These are phyloP conservation scores for Morelia viridis DNA, from an alignment of 2,797 vertebrate species.

Conservation along the genomic window DNA sequence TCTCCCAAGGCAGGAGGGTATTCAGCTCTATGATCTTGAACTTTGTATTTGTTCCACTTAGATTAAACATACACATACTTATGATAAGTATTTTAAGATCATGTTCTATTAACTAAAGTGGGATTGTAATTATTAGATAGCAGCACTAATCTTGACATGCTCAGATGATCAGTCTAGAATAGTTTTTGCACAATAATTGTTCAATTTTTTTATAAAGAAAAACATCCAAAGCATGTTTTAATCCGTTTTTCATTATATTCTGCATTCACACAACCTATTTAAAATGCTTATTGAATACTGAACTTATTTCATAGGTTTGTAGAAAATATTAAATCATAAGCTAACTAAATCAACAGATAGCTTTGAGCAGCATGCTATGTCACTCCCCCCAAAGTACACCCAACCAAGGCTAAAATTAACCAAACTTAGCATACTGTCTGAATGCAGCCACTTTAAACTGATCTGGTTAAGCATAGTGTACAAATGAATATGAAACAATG, in stretches of 20 bases:
- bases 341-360: too few species aligned
- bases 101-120: neutral
- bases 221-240: neutral
- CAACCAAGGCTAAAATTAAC: neutral
- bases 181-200: neutral
- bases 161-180: neutral
- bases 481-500: neutral
- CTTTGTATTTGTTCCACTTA: neutral
- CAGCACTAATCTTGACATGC: neutral
- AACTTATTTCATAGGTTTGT: too few species aligned
- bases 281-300: neutral
- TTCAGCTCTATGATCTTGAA: neutral
- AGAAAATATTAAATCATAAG: too few species aligned
- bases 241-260: too few species aligned
- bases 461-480: neutral
- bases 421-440: neutral
- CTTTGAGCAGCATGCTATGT: too few species aligned
- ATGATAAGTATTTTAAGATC: neutral
- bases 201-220: neutral
- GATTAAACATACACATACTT: neutral
- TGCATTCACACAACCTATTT: neutral
- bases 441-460: neutral
- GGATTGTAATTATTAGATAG: neutral
- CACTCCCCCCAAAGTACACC: neutral
- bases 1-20: neutral